phyloP scores from a whole-genome alignment of 2,888 invertebrate species.

The Drosophila nr. perissopoda region DNA sequence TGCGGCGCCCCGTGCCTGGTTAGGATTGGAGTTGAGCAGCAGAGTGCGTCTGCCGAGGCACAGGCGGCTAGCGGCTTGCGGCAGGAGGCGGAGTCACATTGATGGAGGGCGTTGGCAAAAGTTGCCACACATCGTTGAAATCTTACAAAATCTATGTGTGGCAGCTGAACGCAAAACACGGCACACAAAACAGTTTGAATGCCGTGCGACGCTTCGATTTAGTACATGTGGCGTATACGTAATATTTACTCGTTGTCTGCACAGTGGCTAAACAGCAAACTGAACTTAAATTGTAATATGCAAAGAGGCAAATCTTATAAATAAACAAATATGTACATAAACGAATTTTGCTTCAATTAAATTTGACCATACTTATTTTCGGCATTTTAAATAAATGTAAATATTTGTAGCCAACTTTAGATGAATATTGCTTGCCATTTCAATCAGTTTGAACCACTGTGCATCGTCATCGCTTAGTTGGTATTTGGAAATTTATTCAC shows the following conservation, averaged over 20 bases:
- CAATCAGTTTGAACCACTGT: conserved; percentile 35
- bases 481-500: conserved; percentile 74
- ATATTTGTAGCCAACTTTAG: neutral
- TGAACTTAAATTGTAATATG: neutral
- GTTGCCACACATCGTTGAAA: conserved; percentile 58
- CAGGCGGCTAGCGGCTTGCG: neutral
- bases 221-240: conserved; percentile 70
- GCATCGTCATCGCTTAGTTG: conserved; percentile 52
- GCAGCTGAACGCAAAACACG: conserved; percentile 25
- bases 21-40: conserved; percentile 53
- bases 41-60: conserved; percentile 6
- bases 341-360: neutral
- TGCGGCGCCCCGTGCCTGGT: conserved; percentile 57
- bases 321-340: neutral
- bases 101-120: conserved; percentile 40
- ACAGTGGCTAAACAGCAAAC: conserved; percentile 30
- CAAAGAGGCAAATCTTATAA: neutral
- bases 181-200: conserved; percentile 44
- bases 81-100: conserved; percentile 23
- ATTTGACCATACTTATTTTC: neutral
- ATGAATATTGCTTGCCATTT: neutral
- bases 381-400: neutral
- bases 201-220: conserved; percentile 46
- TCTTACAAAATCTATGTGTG: conserved; percentile 52
- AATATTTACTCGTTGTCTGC: conserved; percentile 41